Evolutionary conservation across 2,113 vertebrate species (phyloP).

Genomic region (Lates calcarifer): DNA sequence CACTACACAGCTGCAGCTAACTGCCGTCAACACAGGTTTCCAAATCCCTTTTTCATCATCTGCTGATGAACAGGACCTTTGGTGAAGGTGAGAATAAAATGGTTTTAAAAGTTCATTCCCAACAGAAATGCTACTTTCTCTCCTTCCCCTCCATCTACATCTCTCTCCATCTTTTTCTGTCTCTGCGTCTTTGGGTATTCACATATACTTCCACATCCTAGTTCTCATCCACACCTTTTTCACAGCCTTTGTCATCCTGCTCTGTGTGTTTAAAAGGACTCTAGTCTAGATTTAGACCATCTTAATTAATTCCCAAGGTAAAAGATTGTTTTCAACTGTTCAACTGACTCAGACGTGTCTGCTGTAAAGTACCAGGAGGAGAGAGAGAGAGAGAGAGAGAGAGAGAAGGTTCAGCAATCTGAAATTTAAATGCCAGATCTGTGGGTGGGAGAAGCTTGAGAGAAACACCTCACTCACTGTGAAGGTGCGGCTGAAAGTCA

Average conservation of each 20-base stretch:
- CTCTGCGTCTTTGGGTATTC: not conserved
- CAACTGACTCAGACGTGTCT: constrained; percentile 8
- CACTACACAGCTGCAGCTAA: too few species aligned
- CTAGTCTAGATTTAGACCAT: not conserved
- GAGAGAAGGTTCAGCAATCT: constrained; percentile 17
- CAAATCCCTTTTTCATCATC: not conserved
- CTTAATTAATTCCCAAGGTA: constrained; percentile 52
- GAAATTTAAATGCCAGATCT: constrained; percentile 31
- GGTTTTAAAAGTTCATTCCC: too few species aligned
- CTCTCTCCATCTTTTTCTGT: not conserved
- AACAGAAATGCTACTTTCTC: not conserved
- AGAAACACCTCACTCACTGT: not conserved
- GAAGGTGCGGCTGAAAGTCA: not conserved
- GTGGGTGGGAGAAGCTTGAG: constrained; percentile 15
- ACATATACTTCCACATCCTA: not conserved
- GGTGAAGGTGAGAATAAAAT: not conserved
- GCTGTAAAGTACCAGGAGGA: not conserved
- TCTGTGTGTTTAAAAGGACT: not conserved
- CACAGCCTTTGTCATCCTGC: not conserved
- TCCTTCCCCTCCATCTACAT: not conserved
- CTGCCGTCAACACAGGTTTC: not conserved
- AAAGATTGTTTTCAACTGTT: constrained; percentile 24
- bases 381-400: not conserved
- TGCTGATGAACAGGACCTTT: not conserved
- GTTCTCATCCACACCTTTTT: not conserved